phyloP scores from a whole-genome alignment of 2,888 invertebrate genomes.

The Drosophila melanosoma region DNA sequence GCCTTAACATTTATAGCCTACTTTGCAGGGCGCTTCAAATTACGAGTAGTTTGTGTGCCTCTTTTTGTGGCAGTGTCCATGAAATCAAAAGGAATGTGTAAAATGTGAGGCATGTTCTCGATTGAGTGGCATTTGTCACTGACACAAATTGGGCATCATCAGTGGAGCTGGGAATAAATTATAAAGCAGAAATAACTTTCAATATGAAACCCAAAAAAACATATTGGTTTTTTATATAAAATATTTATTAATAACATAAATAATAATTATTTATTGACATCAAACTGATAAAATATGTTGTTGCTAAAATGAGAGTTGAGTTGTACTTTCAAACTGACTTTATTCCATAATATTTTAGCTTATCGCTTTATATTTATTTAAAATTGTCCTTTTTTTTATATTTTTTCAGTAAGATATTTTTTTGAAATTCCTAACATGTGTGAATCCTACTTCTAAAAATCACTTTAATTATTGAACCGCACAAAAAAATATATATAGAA shows the following conservation, averaged over 20 bases:
- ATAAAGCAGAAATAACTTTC: neutral
- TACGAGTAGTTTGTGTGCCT: constrained; percentile 16
- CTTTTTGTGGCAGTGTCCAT: neutral
- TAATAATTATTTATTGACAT: neutral
- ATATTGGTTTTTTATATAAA: neutral
- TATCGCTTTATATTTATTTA: neutral
- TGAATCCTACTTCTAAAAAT: too few species aligned
- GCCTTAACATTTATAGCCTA: constrained; percentile 71
- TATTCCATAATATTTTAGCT: neutral
- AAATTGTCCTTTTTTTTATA: neutral
- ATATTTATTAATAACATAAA: neutral
- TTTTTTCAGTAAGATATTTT: accelerated
- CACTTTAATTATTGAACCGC: too few species aligned
- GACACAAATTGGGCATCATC: neutral
- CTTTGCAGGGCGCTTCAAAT: constrained; percentile 45
- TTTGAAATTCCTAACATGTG: neutral
- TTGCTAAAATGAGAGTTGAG: neutral
- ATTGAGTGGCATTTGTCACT: neutral
- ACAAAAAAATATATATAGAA: too few species aligned
- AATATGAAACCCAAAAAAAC: neutral
- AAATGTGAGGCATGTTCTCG: neutral
- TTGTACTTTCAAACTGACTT: neutral
- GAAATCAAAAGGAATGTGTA: neutral
- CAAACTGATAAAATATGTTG: neutral
- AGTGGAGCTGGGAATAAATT: neutral